Evolutionary conservation across 2,797 vertebrate species (phyloP).

Genomic region (Myioborus miniatus): DNA sequence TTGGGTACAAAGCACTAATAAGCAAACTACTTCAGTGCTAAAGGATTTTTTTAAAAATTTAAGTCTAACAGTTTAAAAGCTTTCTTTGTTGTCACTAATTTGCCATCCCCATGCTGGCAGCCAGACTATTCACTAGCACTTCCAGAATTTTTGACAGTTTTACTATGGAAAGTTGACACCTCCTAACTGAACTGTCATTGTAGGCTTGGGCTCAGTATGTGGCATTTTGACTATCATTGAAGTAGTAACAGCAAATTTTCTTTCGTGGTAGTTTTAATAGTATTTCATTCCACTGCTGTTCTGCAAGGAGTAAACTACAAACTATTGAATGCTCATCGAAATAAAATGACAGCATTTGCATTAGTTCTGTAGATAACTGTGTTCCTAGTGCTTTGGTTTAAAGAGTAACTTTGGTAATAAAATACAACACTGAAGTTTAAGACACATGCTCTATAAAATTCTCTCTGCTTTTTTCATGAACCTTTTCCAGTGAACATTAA

Average conservation of each 20-base stretch:
- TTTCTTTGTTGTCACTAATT: not conserved
- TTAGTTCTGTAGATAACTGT: not conserved
- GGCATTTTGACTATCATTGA: not conserved
- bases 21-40: not conserved
- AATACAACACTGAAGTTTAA: not conserved
- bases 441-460: not conserved
- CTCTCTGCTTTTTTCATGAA: not conserved
- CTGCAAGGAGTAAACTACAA: not conserved
- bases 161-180: not conserved
- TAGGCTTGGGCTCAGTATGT: not conserved
- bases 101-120: not conserved
- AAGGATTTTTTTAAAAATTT: accelerated
- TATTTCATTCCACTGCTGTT: not conserved
- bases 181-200: not conserved
- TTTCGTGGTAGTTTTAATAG: not conserved
- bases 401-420: not conserved
- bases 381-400: not conserved
- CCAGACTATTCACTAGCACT: not conserved
- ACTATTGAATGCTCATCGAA: not conserved
- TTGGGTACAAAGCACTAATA: not conserved
- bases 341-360: not conserved
- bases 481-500: not conserved
- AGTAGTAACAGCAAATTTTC: not conserved
- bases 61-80: not conserved
- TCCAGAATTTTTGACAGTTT: not conserved